A percentile compares a stretch with the other conserved stretches of the same genome.
These are phyloP conservation scores for Mythimna impura DNA, from an alignment of 2,888 invertebrate species.

Conservation along the genomic window DNA sequence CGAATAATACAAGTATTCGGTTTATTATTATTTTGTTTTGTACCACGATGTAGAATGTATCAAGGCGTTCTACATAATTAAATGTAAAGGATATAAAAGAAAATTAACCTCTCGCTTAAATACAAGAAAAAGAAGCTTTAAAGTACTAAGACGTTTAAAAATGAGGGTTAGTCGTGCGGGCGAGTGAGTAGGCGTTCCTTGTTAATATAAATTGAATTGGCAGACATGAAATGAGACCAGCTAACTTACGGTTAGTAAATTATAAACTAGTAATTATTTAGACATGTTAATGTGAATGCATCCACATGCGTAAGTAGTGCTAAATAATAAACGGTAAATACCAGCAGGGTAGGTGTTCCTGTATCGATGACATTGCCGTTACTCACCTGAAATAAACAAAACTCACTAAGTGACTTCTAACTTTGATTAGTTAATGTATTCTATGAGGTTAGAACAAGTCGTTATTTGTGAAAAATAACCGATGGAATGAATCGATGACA, in stretches of 20 bases:
- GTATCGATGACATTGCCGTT: conserved; percentile 91
- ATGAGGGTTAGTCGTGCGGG: conserved; percentile 52
- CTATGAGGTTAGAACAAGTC: background rate
- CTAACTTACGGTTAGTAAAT: conserved; percentile 65
- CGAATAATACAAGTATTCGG: background rate
- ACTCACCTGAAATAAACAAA: conserved; percentile 88
- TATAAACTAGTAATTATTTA: conserved; percentile 48
- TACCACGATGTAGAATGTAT: conserved; percentile 9
- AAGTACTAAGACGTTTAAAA: conserved; percentile 44
- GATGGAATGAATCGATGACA: conserved; percentile 27
- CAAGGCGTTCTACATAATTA: conserved; percentile 16
- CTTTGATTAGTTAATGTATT: conserved; percentile 19
- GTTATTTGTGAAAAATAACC: conserved; percentile 26
- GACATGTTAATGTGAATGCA: conserved; percentile 60
- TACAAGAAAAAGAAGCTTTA: conserved; percentile 39
- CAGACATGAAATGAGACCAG: conserved; percentile 64
- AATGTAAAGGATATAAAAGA: conserved; percentile 15
- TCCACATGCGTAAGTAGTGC: conserved; percentile 74
- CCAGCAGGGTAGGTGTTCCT: conserved; percentile 89
- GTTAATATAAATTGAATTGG: conserved; percentile 55
- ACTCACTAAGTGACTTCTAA: conserved; percentile 55
- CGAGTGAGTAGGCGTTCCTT: conserved; percentile 56
- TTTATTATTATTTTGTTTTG: background rate
- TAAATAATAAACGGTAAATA: conserved; percentile 81
- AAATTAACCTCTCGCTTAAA: conserved; percentile 23